Base-by-base conservation (phyloP, 2,888 invertebrate genomes). In the Ochropleura plecta region DNA sequence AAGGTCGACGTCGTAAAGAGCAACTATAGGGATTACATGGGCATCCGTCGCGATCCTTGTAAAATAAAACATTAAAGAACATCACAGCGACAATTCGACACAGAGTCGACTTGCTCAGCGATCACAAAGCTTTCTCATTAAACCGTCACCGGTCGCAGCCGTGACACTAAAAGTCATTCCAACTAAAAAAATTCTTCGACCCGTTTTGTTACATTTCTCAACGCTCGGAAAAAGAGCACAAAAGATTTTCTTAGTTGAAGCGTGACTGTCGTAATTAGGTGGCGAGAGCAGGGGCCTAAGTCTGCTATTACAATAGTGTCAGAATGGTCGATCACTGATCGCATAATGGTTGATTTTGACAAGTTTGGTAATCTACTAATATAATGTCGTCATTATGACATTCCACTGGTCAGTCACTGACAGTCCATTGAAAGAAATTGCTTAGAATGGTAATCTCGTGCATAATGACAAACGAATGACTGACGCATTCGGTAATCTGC, bases 101-200 rank as follows among this genome's bases (percentile, higher is more conserved):
- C 96, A 95, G 94, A 91, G 91, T 92, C 94, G 94, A 91, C 92
- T 91, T 93, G 91, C 90, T 91, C 91, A 91, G 91, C 93, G 93
- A 91, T 92, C 95, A 96, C 96, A 96, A 96, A 94, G 94, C 94
- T 92, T 95, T 96, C 96, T 95, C 96, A 96, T 96, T 96, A 96
- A 94, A 94, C 93, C 95, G 94, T 95, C 95, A 94, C 92, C 93
- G 93, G 90, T 90, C 92, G 90, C 90, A 93, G 92, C 93, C 94
- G 94, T 95, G 95, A 95, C 95, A 95, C 94, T 94, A 93, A 96
- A 94, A 95, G 92, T 95, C 93, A 95, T 95, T 95, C 94, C 92
- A 87, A 92, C 90, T 89, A 94, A 95, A 95, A 93, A 94, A 92
- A 88, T 9, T 88, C 90, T 89, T 90, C 90, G 88, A 92, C 91